Percentiles rank a stretch among this genome's conserved stretches.
Evolutionary conservation across 2,797 vertebrate genomes (phyloP).

Genomic region (Paedocypris micromegethes): DNA sequence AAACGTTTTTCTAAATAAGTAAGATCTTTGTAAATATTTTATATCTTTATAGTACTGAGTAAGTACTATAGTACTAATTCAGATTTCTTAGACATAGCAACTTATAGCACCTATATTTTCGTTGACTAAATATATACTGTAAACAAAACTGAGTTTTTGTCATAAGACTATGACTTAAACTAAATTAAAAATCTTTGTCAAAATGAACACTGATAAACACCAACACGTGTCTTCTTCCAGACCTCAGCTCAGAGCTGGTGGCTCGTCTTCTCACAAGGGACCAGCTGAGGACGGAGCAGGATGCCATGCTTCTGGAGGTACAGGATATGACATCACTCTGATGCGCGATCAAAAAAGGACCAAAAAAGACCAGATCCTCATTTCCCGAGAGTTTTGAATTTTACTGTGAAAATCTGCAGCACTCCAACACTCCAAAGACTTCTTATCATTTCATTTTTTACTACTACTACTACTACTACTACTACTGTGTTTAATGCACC

Average conservation of each 20-base stretch:
- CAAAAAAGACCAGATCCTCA: conserved; percentile 16
- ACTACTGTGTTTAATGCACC: conserved; percentile 8
- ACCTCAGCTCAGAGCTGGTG: conserved; percentile 72
- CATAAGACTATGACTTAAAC: no score
- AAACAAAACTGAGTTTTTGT: no score
- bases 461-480: background rate
- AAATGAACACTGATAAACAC: no score
- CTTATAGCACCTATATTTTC: no score
- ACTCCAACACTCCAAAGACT: conserved; percentile 30
- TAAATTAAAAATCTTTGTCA: no score
- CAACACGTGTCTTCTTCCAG: conserved; percentile 43
- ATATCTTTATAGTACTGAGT: no score
- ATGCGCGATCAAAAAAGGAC: conserved; percentile 27
- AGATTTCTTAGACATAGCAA: no score
- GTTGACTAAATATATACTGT: no score
- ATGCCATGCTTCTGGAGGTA: conserved; percentile 74
- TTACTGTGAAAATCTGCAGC: conserved; percentile 43
- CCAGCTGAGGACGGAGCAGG: conserved; percentile 73
- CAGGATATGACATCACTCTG: conserved; percentile 67
- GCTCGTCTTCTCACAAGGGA: conserved; percentile 68
- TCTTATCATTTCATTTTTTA: conserved; percentile 28
- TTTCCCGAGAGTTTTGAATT: conserved; percentile 25
- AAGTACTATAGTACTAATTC: no score
- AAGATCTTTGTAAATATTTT: no score
- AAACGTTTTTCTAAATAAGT: no score